Base-by-base conservation (phyloP, 2,797 vertebrate genomes). In the Monodelphis domestica region DNA sequence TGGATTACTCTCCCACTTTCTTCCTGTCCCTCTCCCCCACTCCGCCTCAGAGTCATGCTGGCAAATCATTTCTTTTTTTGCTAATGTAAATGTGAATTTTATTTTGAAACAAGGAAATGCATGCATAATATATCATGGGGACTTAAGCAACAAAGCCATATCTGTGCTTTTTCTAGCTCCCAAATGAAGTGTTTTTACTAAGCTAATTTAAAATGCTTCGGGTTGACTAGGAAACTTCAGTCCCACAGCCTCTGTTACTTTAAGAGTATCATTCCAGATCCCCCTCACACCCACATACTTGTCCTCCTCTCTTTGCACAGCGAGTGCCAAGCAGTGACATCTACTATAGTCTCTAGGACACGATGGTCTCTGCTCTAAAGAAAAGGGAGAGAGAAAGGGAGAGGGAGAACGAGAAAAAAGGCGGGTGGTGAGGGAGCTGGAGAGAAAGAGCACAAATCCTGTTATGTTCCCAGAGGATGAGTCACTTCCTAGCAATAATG, bases 311-410 rank as follows among this genome's bases (percentile, higher is more conserved):
- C 98, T 98, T 91, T 87, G 97, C 98, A 95, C 55, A 95, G 98
- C 98, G 97, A 95, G 98, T 99, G 98, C 98, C 98, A 99, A 99
- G 98, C 98, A 11, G 98, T 98, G 98, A 99, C 98, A 99, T 98
- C 98, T 97, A 98, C 98, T 96, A 95, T 91, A 98, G 98, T 98
- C 98, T 96, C 98, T 98, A 98, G 98, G 98, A 99, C 98, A 98
- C 17, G 96, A 97, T 94, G 98, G 94, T 98, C 98, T 97, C 97
- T 91, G 95, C 98, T 17, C 70, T 0, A 78, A 93, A 95, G 97
- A 53, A 52, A n/a, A 57, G 38, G 94, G 53, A 51, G 94, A 96
- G 95, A 93, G 70, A 92, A 92, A 93, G 91, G 95, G 94, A 54
- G 89, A 91, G 30, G 0, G 12, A 91, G 91, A n/a, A 14, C 93